Evolutionary conservation across 2,888 invertebrate species (phyloP).

Genomic region (Erebia palarica): DNA sequence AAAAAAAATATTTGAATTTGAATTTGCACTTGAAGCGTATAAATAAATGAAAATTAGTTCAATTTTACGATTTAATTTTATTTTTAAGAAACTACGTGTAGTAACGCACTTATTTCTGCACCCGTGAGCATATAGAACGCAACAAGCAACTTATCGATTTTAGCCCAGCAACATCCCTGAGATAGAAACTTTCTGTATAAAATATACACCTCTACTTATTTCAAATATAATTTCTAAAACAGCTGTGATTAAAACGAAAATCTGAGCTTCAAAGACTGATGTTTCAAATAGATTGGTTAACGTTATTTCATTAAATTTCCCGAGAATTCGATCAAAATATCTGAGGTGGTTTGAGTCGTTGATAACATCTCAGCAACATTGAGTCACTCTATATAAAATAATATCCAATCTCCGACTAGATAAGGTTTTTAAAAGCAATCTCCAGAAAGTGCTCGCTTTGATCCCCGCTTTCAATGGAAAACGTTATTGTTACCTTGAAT

Average conservation of each 20-base stretch:
- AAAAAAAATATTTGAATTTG: too few species aligned
- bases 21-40: neutral
- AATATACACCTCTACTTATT: too few species aligned
- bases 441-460: constrained; percentile 15
- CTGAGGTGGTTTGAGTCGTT: neutral
- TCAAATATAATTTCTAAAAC: too few species aligned
- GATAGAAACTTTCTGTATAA: too few species aligned
- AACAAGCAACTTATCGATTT: too few species aligned
- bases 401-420: constrained; percentile 18
- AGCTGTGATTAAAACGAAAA: too few species aligned
- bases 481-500: constrained; percentile 26
- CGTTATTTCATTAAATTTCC: neutral
- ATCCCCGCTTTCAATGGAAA: constrained; percentile 30
- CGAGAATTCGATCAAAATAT: neutral
- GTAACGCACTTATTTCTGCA: too few species aligned
- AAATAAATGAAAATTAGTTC: neutral
- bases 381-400: constrained; percentile 9
- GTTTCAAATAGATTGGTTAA: neutral
- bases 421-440: constrained; percentile 29
- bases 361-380: neutral
- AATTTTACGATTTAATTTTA: neutral
- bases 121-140: too few species aligned
- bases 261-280: neutral
- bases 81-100: too few species aligned
- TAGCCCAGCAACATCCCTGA: too few species aligned